Evolutionary conservation across 2,888 invertebrate genomes (phyloP).

Genomic region (Rhagophthalmus giganteus): DNA sequence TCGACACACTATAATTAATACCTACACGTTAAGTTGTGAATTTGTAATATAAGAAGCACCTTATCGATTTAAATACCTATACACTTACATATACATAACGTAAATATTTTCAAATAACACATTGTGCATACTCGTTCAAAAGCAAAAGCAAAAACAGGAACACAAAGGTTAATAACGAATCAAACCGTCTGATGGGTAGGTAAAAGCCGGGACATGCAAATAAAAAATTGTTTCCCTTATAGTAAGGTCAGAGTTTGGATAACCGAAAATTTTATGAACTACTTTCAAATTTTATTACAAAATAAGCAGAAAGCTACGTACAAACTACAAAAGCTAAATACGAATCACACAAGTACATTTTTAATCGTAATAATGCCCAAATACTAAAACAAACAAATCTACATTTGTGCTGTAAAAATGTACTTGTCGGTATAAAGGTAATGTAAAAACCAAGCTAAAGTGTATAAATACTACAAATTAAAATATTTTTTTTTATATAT

Average conservation of each 20-base stretch:
- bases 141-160: slow-evolving; percentile 17
- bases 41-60: too few relatives aligned
- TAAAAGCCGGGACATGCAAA: slow-evolving; percentile 39
- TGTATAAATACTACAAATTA: slow-evolving; percentile 23
- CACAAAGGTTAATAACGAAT: slow-evolving; percentile 11
- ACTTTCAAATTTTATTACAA: slow-evolving; percentile 45
- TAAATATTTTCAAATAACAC: too few relatives aligned
- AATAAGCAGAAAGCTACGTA: slow-evolving; percentile 50
- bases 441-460: slow-evolving; percentile 29
- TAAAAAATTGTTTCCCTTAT: slow-evolving; percentile 56
- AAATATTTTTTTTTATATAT: slow-evolving; percentile 15
- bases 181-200: slow-evolving; percentile 5
- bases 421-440: slow-evolving; percentile 22
- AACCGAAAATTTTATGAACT: slow-evolving; percentile 48
- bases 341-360: slow-evolving; percentile 29
- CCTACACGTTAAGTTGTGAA: too few relatives aligned
- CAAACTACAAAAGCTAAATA: slow-evolving; percentile 41
- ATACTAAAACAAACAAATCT: slow-evolving; percentile 2
- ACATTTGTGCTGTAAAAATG: slow-evolving; percentile 17
- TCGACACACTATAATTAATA: too few relatives aligned
- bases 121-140: too few relatives aligned
- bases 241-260: slow-evolving; percentile 56
- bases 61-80: not conserved
- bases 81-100: not conserved
- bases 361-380: slow-evolving; percentile 8